phyloP scores from a whole-genome alignment of 2,113 vertebrate species.

The Phaethornis superciliosus region DNA sequence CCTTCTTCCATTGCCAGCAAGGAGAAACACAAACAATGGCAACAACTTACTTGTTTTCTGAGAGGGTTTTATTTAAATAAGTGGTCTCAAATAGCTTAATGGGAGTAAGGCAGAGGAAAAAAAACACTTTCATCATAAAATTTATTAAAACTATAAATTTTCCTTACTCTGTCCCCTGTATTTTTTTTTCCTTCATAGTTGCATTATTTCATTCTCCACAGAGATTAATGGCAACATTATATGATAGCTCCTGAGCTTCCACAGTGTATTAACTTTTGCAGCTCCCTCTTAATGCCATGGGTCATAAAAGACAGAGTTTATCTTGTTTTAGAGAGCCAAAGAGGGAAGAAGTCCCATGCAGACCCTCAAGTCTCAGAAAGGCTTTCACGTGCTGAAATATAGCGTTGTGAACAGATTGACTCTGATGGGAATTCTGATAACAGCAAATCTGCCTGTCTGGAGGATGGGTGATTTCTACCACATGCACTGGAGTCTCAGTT shows the following conservation, averaged over 20 bases:
- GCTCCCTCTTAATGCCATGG: not conserved
- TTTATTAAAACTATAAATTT: conserved; percentile 22
- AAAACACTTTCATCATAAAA: not conserved
- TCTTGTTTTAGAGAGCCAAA: not conserved
- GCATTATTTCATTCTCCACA: not conserved
- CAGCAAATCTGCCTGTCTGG: not conserved
- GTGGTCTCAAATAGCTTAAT: not conserved
- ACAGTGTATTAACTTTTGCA: conserved; percentile 18
- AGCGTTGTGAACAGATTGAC: not conserved
- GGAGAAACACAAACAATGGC: not conserved
- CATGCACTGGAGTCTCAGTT: not conserved
- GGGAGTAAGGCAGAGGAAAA: not conserved
- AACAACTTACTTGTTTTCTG: not conserved
- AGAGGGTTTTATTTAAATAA: conserved; percentile 43
- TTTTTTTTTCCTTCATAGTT: not conserved
- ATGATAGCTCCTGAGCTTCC: not conserved
- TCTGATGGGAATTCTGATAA: not conserved
- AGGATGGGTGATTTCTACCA: not conserved
- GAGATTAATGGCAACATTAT: conserved; percentile 19
- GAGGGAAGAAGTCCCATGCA: not conserved
- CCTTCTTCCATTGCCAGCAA: not conserved
- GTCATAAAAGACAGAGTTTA: not conserved
- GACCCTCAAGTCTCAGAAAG: not conserved
- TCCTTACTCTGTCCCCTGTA: not conserved
- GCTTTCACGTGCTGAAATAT: not conserved